A percentile compares a stretch with the other conserved stretches of the same genome.
phyloP scores from a whole-genome alignment of 2,113 vertebrate species.

The Ceyx melanurus region DNA sequence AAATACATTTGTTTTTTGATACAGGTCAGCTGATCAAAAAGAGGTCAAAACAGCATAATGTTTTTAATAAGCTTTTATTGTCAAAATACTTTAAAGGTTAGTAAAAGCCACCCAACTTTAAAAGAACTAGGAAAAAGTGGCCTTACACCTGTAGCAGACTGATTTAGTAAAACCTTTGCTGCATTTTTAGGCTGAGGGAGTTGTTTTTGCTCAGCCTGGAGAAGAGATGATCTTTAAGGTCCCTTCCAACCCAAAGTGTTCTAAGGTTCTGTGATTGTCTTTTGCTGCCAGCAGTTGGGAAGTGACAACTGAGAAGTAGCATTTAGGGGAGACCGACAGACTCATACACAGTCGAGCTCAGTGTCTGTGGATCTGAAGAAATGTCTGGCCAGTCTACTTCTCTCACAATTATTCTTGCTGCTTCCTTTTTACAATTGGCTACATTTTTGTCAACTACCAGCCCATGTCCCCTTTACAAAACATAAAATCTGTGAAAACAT shows the following conservation, averaged over 20 bases:
- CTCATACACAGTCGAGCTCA: neutral
- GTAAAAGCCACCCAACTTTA: neutral
- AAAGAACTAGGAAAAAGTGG: neutral
- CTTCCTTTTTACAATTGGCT: neutral
- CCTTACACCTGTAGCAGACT: neutral
- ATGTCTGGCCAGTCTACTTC: neutral
- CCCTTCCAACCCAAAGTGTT: neutral
- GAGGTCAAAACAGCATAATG: neutral
- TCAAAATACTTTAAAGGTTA: neutral
- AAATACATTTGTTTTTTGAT: neutral
- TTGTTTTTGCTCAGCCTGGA: neutral
- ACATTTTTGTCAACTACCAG: neutral
- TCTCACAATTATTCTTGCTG: neutral
- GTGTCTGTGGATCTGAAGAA: neutral
- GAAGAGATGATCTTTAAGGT: neutral
- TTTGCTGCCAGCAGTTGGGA: neutral
- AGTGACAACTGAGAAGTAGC: neutral
- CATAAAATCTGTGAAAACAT: neutral
- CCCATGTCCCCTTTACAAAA: neutral
- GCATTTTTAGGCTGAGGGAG: neutral
- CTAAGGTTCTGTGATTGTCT: neutral
- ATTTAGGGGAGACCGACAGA: neutral
- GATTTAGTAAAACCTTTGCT: neutral
- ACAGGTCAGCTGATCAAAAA: neutral
- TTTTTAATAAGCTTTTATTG: neutral